phyloP scores from a whole-genome alignment of 2,888 invertebrate genomes.

The Poecilobothrus nobilitatus region DNA sequence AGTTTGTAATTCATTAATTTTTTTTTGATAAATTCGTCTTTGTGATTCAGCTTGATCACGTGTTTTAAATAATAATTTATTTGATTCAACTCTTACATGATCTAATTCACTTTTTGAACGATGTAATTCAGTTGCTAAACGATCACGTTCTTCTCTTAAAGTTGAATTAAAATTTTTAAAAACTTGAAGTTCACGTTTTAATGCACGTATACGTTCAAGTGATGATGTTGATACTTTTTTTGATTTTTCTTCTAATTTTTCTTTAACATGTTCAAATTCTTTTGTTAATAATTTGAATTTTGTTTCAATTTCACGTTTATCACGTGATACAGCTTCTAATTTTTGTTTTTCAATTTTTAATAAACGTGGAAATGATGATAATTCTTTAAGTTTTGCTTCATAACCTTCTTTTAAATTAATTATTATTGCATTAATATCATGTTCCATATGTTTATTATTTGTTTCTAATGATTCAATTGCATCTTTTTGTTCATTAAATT shows the following conservation, averaged over 20 bases:
- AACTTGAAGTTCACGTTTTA: slow-evolving; percentile 36
- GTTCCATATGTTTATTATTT: slow-evolving; percentile 36
- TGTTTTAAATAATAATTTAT: slow-evolving; percentile 35
- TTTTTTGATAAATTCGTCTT: slow-evolving; percentile 36
- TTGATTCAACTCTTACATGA: slow-evolving; percentile 30
- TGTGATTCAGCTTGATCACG: slow-evolving; percentile 39
- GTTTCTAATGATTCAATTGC: slow-evolving; percentile 37
- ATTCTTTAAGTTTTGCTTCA: slow-evolving; percentile 34
- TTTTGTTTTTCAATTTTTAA: slow-evolving; percentile 36
- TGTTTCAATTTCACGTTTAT: slow-evolving; percentile 33
- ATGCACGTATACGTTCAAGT: slow-evolving; percentile 31
- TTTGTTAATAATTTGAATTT: slow-evolving; percentile 31
- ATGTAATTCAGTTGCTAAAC: slow-evolving; percentile 31
- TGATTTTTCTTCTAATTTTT: slow-evolving; percentile 35
- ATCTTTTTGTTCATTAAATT: slow-evolving; percentile 38
- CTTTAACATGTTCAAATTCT: slow-evolving; percentile 30
- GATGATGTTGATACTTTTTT: slow-evolving; percentile 30
- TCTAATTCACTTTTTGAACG: slow-evolving; percentile 33
- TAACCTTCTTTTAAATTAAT: slow-evolving; percentile 34
- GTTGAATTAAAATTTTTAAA: slow-evolving; percentile 37
- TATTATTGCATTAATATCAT: slow-evolving; percentile 35
- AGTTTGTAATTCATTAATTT: slow-evolving; percentile 38
- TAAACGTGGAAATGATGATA: slow-evolving; percentile 34
- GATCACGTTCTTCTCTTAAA: slow-evolving; percentile 35
- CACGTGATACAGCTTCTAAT: slow-evolving; percentile 32